Evolutionary conservation across 2,888 invertebrate species (phyloP).

Genomic region (Mantis religiosa): DNA sequence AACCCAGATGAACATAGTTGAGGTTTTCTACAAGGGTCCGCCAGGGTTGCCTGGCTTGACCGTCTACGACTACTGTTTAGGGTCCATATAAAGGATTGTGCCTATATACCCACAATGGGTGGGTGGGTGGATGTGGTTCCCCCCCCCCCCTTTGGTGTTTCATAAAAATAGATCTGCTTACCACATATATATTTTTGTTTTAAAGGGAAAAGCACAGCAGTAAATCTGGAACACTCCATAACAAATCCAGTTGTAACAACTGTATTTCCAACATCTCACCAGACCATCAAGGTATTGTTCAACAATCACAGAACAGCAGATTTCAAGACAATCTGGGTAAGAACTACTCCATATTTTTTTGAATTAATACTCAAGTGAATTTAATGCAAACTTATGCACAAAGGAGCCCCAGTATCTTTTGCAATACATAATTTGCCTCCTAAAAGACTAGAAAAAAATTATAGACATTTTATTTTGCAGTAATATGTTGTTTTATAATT

Average conservation of each 20-base stretch:
- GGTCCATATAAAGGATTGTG: too few relatives aligned
- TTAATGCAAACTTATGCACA: background rate
- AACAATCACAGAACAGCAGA: conserved; percentile 35
- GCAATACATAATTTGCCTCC: background rate
- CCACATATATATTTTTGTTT: background rate
- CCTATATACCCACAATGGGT: too few relatives aligned
- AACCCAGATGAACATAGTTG: too few relatives aligned
- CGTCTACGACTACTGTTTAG: too few relatives aligned
- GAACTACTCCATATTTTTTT: background rate
- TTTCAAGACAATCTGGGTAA: conserved; percentile 39
- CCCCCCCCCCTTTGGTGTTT: too few relatives aligned
- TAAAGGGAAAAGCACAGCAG: background rate
- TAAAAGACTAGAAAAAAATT: background rate
- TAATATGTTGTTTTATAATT: background rate
- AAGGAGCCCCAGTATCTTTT: background rate
- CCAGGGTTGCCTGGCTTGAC: too few relatives aligned
- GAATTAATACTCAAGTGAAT: background rate
- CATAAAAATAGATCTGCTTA: too few relatives aligned
- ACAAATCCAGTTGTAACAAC: conserved; percentile 29
- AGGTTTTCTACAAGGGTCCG: too few relatives aligned
- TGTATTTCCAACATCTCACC: conserved; percentile 33
- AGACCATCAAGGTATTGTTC: conserved; percentile 37
- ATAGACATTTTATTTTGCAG: background rate
- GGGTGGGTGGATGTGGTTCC: too few relatives aligned
- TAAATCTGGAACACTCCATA: background rate